A percentile compares a stretch with the other conserved stretches of the same genome.
phyloP scores from a whole-genome alignment of 1,140 invertebrate genomes.

The Drosophila auraria region DNA sequence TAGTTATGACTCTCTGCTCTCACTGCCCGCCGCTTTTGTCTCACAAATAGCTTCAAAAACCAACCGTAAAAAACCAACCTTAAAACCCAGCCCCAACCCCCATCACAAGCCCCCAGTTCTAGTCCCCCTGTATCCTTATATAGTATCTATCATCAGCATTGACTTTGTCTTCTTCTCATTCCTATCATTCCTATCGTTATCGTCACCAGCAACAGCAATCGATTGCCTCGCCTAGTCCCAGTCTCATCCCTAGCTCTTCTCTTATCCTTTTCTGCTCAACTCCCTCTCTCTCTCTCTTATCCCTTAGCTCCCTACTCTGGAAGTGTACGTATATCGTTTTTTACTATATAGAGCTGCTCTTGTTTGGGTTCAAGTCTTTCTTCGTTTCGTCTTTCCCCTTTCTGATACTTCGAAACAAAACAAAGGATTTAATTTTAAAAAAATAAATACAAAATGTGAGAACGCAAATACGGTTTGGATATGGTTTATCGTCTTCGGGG shows the following conservation, averaged over 20 bases:
- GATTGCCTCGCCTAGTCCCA: neutral
- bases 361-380: slow-evolving; percentile 4
- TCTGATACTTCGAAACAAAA: neutral
- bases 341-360: slow-evolving; percentile 13
- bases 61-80: slow-evolving; percentile 10
- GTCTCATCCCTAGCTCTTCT: neutral
- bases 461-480: neutral
- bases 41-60: slow-evolving; percentile 64
- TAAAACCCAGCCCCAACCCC: slow-evolving; percentile 20
- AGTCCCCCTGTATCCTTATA: slow-evolving; percentile 57
- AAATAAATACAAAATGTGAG: neutral
- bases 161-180: slow-evolving; percentile 52
- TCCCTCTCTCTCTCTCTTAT: neutral
- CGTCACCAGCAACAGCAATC: slow-evolving; percentile 18
- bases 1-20: slow-evolving; percentile 47
- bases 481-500: slow-evolving; percentile 5
- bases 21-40: slow-evolving; percentile 31
- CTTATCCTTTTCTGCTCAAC: neutral
- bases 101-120: slow-evolving; percentile 27
- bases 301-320: slow-evolving; percentile 4
- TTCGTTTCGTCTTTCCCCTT: too few species aligned
- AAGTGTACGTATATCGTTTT: slow-evolving; percentile 25
- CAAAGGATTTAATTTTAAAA: neutral
- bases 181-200: slow-evolving; percentile 16
- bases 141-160: slow-evolving; percentile 79